Conservation (phyloP, 2,113 vertebrate species). For the Balaenoptera acutorostrata region DNA sequence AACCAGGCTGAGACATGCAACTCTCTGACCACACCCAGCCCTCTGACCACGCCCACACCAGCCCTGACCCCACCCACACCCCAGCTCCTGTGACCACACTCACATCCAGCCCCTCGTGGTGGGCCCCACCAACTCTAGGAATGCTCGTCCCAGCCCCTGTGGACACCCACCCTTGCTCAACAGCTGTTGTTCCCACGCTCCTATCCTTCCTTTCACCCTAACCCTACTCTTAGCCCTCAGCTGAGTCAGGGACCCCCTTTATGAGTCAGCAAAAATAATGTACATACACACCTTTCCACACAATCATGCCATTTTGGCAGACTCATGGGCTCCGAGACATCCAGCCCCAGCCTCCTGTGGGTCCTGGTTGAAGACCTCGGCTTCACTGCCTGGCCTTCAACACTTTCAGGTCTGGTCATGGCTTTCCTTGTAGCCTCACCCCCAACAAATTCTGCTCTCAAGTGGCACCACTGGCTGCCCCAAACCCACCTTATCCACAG, state of each 20-base stretch:
- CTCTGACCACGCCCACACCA: neutral
- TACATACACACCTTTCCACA: too few relatives aligned
- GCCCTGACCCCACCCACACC: neutral
- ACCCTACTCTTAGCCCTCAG: too few relatives aligned
- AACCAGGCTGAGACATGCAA: neutral
- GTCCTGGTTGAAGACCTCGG: neutral
- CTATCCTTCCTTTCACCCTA: neutral
- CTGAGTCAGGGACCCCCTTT: neutral
- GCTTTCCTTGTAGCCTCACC: too few relatives aligned
- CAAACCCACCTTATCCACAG: neutral
- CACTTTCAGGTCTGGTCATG: fast-evolving
- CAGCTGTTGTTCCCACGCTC: too few relatives aligned
- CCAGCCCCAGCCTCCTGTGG: neutral
- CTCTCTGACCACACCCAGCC: neutral
- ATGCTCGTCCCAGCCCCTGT: too few relatives aligned
- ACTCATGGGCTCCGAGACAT: fast-evolving
- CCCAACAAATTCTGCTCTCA: neutral
- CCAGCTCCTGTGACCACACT: neutral
- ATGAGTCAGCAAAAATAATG: neutral
- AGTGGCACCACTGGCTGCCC: neutral
- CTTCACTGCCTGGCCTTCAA: neutral
- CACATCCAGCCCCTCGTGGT: neutral
- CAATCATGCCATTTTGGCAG: fast-evolving
- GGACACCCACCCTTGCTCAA: neutral
- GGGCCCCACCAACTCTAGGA: neutral